Evolutionary conservation across 2,797 vertebrate species (phyloP).

Genomic region (Cirrhinus mrigala): DNA sequence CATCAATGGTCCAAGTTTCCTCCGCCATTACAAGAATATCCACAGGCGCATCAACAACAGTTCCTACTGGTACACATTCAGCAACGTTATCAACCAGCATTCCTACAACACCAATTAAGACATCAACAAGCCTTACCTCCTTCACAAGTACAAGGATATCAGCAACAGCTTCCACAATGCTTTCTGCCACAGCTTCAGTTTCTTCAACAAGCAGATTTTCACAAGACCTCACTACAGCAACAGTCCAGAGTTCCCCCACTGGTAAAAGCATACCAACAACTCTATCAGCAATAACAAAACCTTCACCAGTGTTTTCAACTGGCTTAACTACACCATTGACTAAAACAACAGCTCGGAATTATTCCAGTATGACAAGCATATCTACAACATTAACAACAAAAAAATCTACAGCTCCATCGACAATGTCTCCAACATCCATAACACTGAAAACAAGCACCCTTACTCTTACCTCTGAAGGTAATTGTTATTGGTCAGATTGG

Average conservation of each 20-base stretch:
- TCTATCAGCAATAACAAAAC: background rate
- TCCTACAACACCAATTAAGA: background rate
- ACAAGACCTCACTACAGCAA: too few relatives aligned
- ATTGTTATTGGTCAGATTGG: slow-evolving; percentile 42
- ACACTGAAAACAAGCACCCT: background rate
- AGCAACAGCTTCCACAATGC: background rate
- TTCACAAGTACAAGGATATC: background rate
- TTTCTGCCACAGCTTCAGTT: background rate
- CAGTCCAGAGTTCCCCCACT: background rate
- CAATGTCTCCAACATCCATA: background rate
- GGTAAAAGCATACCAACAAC: rapidly evolving
- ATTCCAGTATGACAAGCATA: background rate
- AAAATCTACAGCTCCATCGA: background rate
- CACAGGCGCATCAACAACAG: background rate
- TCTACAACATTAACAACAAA: background rate
- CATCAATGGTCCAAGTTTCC: too few relatives aligned
- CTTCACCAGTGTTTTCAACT: background rate
- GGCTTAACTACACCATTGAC: background rate
- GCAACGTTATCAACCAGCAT: background rate
- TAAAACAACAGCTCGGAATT: background rate
- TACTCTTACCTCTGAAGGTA: background rate
- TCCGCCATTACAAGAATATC: too few relatives aligned
- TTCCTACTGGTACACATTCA: background rate
- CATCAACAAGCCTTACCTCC: background rate
- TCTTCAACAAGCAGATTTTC: background rate